Base-by-base conservation (phyloP, 2,113 vertebrate species). In the Monarcha castaneiventris region DNA sequence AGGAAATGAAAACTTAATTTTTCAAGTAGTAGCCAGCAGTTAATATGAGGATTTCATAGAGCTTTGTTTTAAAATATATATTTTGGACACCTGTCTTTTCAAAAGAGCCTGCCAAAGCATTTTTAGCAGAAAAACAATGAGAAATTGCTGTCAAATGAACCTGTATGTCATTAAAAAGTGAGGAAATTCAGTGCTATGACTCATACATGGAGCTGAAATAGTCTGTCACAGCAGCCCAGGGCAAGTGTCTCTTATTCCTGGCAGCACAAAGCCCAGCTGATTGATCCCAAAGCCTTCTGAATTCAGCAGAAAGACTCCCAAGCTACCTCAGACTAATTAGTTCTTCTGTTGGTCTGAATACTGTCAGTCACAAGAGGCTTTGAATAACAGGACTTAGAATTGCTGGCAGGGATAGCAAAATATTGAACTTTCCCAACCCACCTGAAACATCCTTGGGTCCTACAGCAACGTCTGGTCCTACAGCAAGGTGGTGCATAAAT, bases 241-340 rank as follows among this genome's bases (percentile, higher is more conserved):
- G 78, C 91, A 90, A 96, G 30, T 21, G 56, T 62, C 67, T 84
- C 61, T 74, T 72, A 62, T 82, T 93, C 23, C 58, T 76, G 82
- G 87, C 78, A 95, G 62, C 78, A 83, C 37, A 90, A 85, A 92
- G 14, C 67, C 29, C 74, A 66, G 26, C 8, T 94, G 82, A 92
- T 72, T 92, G 87, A 88, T 93, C 80, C 88, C 75, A 69, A 85
- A 51, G 29, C 55, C 17, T 88, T 83, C 90, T 77, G 67, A 72
- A 93, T 88, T 79, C 87, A 83, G 19, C 59, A 94, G 91, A 91
- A 85, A 71, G 14, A 4, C 43, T 90, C 55, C 78, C 67, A 66
- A 30, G 48, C 51, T 90, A 39, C 59, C 87, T 80, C 41, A 66
- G 46, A 74, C 82, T 93, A 94, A 96, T 94, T 93, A 96, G 75